These are phyloP conservation scores for Oscheius sp. DNA, from an alignment of 2,888 invertebrate species.

Conservation along the genomic window DNA sequence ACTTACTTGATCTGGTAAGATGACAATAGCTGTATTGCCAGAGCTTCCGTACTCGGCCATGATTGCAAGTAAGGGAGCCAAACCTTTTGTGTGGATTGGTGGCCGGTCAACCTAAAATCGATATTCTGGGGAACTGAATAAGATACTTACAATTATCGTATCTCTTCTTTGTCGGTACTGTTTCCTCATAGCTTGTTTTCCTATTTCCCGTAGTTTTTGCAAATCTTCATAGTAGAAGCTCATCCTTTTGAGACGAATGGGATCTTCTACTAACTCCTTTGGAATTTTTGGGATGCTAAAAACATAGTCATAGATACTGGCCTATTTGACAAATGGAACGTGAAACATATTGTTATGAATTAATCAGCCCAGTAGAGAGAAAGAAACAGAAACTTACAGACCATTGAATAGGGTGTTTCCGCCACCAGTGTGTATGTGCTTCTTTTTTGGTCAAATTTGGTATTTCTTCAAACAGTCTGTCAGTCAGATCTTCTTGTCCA, in stretches of 20 bases:
- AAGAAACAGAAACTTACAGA: neutral
- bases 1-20: conserved; percentile 2
- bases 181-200: neutral
- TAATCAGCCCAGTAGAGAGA: neutral
- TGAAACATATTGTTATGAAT: too few species aligned
- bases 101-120: conserved; percentile 14
- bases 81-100: neutral
- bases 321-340: too few species aligned
- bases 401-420: neutral
- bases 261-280: conserved; percentile 5
- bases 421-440: conserved; percentile 1
- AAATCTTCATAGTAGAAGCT: conserved; percentile 5
- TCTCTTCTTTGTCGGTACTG: conserved; percentile 2
- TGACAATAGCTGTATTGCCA: conserved; percentile 7
- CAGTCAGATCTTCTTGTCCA: conserved; percentile 12
- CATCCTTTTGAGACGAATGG: neutral
- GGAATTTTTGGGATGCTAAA: conserved; percentile 13
- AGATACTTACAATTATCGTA: conserved; percentile 4
- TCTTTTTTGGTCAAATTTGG: neutral
- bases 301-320: neutral
- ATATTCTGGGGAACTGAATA: neutral
- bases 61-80: neutral
- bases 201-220: neutral
- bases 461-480: conserved; percentile 6
- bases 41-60: neutral